Conservation (phyloP, 2,113 vertebrate genomes). For the Suricata suricatta region DNA sequence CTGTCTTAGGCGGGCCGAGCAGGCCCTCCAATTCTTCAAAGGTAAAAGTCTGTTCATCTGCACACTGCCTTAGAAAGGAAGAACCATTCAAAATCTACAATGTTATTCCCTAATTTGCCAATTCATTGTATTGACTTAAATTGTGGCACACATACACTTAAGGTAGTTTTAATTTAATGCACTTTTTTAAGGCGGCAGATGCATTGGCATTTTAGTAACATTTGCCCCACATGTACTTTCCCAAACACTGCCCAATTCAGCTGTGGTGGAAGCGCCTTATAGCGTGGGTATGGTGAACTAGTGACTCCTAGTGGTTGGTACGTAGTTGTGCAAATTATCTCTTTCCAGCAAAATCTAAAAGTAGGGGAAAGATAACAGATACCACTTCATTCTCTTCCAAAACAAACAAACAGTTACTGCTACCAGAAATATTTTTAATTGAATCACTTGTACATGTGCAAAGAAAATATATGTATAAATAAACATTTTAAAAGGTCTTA, state of each 20-base stretch:
- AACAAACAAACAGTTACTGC: not conserved
- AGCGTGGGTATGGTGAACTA: conserved; percentile 7
- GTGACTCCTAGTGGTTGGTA: conserved; percentile 49
- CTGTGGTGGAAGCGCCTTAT: not conserved
- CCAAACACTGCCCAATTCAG: not conserved
- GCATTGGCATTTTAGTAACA: not conserved
- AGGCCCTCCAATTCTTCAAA: not conserved
- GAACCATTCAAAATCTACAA: not conserved
- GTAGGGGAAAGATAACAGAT: not conserved
- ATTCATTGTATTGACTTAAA: not conserved
- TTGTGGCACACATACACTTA: not conserved
- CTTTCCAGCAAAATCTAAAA: not conserved
- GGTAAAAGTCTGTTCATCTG: not conserved
- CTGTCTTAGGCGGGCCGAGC: not conserved
- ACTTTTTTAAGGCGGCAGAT: not conserved
- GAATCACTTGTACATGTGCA: not conserved
- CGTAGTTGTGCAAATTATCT: not conserved
- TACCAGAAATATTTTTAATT: not conserved
- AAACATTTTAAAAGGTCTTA: not conserved
- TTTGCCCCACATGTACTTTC: not conserved
- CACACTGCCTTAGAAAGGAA: not conserved
- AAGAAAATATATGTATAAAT: not conserved
- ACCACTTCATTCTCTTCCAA: not conserved
- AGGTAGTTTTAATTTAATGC: not conserved
- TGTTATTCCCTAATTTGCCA: not conserved